phyloP scores from a whole-genome alignment of 64 coral and sea anemone genomes.

The Pocillopora damicornis region DNA sequence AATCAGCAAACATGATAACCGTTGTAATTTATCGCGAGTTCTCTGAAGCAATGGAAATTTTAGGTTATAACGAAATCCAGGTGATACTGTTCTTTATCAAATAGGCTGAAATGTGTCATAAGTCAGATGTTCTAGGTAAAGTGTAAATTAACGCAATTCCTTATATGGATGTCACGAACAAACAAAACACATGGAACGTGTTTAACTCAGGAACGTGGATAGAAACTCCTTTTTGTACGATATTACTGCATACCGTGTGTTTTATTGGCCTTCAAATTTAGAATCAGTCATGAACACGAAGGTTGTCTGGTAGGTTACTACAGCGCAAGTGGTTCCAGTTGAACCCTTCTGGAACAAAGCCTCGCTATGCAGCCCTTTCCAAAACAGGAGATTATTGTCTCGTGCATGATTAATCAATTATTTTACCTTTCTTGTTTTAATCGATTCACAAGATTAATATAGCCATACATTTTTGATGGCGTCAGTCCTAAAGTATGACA shows the following conservation, averaged over 20 bases:
- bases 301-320: no score
- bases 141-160: not conserved
- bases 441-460: no score
- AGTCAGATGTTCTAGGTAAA: not conserved
- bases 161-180: not conserved
- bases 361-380: no score
- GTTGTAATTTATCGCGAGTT: not conserved
- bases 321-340: no score
- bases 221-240: not conserved
- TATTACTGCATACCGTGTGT: not conserved
- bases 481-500: no score
- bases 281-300: no score
- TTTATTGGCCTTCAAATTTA: not conserved
- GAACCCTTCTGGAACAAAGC: no score
- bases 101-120: not conserved
- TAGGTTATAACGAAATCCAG: not conserved
- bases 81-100: not conserved
- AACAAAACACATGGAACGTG: not conserved
- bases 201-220: not conserved
- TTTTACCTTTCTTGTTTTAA: no score
- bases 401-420: no score
- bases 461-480: no score
- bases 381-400: no score
- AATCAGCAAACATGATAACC: slow-evolving; percentile 38
- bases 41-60: not conserved